These are phyloP conservation scores for Perca schrenkii DNA, from an alignment of 2,113 vertebrate genomes.

Conservation along the genomic window DNA sequence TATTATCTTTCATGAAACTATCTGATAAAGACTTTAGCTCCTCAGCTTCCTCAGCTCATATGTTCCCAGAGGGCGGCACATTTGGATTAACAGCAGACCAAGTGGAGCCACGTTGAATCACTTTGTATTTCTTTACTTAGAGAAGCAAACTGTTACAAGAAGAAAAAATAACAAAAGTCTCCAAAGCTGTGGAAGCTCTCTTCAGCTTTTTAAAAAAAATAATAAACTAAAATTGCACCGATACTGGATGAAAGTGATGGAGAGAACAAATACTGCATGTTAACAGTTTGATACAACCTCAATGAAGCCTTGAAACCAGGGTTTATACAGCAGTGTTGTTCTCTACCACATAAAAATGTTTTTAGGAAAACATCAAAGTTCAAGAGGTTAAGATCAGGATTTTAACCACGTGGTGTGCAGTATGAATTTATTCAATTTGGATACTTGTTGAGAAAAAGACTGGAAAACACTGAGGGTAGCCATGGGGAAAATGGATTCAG, in stretches of 20 bases:
- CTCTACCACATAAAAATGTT: neutral
- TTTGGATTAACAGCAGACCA: constrained; percentile 86
- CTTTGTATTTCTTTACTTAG: constrained; percentile 75
- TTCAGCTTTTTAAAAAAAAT: neutral
- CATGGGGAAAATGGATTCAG: neutral
- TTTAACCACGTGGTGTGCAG: neutral
- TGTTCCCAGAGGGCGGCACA: constrained; percentile 85
- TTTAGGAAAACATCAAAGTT: neutral
- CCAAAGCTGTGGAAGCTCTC: neutral
- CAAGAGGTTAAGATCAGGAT: neutral
- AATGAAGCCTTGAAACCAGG: neutral
- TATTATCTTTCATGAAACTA: constrained; percentile 87
- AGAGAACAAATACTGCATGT: neutral
- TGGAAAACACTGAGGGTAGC: neutral
- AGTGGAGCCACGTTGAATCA: constrained; percentile 85
- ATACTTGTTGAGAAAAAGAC: neutral
- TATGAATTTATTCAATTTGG: neutral
- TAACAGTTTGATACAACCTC: neutral
- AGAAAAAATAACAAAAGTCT: neutral
- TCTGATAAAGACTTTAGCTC: constrained; percentile 78
- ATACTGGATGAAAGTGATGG: neutral
- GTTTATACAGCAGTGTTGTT: neutral
- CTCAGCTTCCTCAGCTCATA: constrained; percentile 80
- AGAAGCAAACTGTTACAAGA: constrained; percentile 60
- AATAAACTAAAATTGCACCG: neutral